Conservation (phyloP, 1,140 invertebrate species). For the Heliothis virescens region DNA sequence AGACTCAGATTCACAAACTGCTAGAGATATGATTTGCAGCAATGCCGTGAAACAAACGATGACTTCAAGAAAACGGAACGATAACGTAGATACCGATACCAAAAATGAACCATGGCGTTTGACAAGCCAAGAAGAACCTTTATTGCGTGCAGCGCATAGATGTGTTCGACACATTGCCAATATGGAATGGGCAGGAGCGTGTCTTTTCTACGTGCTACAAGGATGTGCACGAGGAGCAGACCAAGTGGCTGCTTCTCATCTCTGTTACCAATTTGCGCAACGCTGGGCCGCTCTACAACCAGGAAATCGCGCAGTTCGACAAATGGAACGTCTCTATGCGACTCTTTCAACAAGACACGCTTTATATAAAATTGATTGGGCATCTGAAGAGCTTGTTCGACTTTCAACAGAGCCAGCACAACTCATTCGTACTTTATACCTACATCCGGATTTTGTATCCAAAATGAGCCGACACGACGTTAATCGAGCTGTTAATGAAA, state of each 20-base stretch:
- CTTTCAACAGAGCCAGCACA: slow-evolving; percentile 85
- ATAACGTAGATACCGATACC: slow-evolving; percentile 61
- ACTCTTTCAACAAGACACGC: slow-evolving; percentile 86
- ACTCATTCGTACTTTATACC: slow-evolving; percentile 86
- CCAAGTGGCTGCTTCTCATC: slow-evolving; percentile 87
- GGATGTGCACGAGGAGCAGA: slow-evolving; percentile 85
- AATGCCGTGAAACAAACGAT: slow-evolving; percentile 85
- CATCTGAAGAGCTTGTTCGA: slow-evolving; percentile 85
- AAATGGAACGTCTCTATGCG: slow-evolving; percentile 86
- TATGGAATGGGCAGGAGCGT: slow-evolving; percentile 85
- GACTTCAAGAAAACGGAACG: slow-evolving; percentile 74
- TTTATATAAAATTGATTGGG: slow-evolving; percentile 86
- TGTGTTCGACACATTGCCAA: slow-evolving; percentile 84
- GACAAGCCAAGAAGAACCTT: slow-evolving; percentile 75
- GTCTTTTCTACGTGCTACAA: slow-evolving; percentile 84
- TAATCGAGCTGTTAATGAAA: slow-evolving; percentile 86
- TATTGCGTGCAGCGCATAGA: slow-evolving; percentile 78
- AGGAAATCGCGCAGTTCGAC: slow-evolving; percentile 78
- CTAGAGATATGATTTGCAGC: slow-evolving; percentile 85
- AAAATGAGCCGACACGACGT: slow-evolving; percentile 85
- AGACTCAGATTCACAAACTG: slow-evolving; percentile 78
- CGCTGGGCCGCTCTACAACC: slow-evolving; percentile 83
- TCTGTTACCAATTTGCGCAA: slow-evolving; percentile 87
- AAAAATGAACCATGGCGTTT: slow-evolving; percentile 79
- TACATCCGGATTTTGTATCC: slow-evolving; percentile 84